These are phyloP conservation scores for Melangyna quadrimaculata DNA, from an alignment of 2,888 invertebrate genomes.

Conservation along the genomic window DNA sequence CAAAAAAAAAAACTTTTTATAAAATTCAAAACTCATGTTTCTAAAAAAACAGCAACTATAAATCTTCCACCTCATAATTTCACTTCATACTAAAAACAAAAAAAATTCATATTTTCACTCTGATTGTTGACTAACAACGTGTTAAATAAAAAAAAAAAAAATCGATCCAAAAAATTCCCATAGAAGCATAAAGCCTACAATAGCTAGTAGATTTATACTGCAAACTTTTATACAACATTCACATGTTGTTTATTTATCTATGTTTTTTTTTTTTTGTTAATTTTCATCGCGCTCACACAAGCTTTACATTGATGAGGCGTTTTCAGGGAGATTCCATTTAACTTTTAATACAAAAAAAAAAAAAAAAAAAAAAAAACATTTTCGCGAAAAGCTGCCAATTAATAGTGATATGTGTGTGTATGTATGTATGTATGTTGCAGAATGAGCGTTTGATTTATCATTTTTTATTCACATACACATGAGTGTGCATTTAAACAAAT, in stretches of 20 bases:
- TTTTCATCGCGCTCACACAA: not conserved
- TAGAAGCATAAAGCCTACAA: not conserved
- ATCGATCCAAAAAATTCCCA: constrained; percentile 2
- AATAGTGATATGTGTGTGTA: not conserved
- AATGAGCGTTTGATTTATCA: not conserved
- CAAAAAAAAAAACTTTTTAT: not conserved
- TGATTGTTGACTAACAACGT: not conserved
- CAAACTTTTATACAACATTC: not conserved
- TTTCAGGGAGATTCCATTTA: not conserved
- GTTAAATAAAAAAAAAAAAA: constrained; percentile 5
- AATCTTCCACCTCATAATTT: not conserved
- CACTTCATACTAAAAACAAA: not conserved
- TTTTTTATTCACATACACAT: not conserved
- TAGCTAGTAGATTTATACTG: constrained; percentile 4
- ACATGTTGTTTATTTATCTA: not conserved
- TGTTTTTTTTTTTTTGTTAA: not conserved
- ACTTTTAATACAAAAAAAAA: not conserved
- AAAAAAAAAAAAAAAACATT: not conserved
- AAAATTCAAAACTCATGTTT: not conserved
- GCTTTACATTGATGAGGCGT: constrained; percentile 18
- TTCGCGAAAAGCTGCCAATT: not conserved
- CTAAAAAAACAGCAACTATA: not conserved
- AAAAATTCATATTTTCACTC: not conserved
- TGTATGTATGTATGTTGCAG: not conserved
- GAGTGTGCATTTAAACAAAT: not conserved